Conservation (phyloP, 2,113 vertebrate species). For the Bubo blakistoni region DNA sequence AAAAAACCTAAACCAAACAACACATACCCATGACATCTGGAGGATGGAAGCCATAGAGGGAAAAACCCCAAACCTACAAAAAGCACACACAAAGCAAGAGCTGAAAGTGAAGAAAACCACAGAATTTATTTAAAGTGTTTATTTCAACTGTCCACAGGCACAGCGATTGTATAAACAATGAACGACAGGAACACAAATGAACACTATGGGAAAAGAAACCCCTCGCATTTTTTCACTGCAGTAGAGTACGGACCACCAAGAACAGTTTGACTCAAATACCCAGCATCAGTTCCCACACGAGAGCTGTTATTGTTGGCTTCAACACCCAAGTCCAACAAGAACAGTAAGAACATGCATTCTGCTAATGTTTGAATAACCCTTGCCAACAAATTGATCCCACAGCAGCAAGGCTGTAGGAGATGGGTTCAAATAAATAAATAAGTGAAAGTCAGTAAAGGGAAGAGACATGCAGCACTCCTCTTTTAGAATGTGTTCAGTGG, state of each 20-base stretch:
- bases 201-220: slow-evolving; percentile 54
- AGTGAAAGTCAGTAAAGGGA: neutral
- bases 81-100: neutral
- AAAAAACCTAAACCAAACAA: neutral
- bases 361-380: slow-evolving; percentile 72
- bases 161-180: slow-evolving; percentile 1
- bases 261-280: slow-evolving; percentile 58
- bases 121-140: neutral
- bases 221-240: slow-evolving; percentile 58
- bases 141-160: slow-evolving; percentile 14
- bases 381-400: slow-evolving; percentile 74
- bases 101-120: slow-evolving; percentile 19
- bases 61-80: neutral
- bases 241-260: slow-evolving; percentile 69
- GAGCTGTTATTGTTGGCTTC: slow-evolving; percentile 75
- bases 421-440: slow-evolving; percentile 28
- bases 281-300: slow-evolving; percentile 70
- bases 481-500: neutral
- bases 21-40: neutral
- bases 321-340: slow-evolving; percentile 60
- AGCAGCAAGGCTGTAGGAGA: slow-evolving; percentile 34
- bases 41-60: neutral
- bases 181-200: slow-evolving; percentile 52
- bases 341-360: slow-evolving; percentile 65
- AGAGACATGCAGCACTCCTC: neutral